Evolutionary conservation across 2,888 invertebrate species (phyloP).

Genomic region (Serrognathus titanus): DNA sequence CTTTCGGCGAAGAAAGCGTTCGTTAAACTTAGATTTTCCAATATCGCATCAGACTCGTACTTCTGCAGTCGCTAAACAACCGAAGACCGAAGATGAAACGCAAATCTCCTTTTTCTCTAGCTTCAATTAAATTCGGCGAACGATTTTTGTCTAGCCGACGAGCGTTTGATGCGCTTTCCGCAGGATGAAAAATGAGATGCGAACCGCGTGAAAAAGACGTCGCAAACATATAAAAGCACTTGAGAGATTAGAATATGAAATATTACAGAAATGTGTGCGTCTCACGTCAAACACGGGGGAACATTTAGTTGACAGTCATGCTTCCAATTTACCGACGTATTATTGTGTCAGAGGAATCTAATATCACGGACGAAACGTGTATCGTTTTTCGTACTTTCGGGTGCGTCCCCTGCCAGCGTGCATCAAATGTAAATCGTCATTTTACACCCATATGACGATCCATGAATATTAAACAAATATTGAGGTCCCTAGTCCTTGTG

Average conservation of each 20-base stretch:
- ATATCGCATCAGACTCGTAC: no score
- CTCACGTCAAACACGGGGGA: neutral
- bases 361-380: neutral
- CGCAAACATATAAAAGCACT: neutral
- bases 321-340: neutral
- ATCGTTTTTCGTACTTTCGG: neutral
- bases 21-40: no score
- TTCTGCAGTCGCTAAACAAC: no score
- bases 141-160: no score
- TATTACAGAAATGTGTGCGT: neutral
- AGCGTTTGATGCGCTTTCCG: no score
- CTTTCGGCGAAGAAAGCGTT: no score
- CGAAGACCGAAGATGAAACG: no score
- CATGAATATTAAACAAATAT: neutral
- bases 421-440: no score
- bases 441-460: neutral
- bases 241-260: neutral
- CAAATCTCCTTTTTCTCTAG: no score
- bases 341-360: neutral
- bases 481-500: no score
- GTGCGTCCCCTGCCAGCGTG: no score
- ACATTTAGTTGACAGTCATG: slow-evolving; percentile 1
- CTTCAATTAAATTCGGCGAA: no score
- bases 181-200: neutral
- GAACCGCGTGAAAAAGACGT: neutral